Conservation (phyloP, 2,888 invertebrate genomes). For the Rugalucina vietnamica region DNA sequence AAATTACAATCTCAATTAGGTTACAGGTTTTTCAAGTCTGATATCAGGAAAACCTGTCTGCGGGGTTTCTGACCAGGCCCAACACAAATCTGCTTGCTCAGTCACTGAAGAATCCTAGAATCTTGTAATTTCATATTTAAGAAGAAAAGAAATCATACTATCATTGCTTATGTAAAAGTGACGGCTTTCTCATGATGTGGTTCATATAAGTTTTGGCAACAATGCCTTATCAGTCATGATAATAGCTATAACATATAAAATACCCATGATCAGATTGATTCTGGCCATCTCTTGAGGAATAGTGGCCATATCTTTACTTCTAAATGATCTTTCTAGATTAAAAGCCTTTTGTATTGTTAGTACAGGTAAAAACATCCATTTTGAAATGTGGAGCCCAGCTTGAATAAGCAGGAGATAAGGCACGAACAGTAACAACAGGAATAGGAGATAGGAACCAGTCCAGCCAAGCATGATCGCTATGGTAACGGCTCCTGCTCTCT, state of each 20-base stretch:
- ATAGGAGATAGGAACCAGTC: slow-evolving; percentile 95
- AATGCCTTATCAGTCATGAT: slow-evolving; percentile 52
- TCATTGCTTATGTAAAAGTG: too few species aligned
- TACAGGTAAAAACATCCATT: slow-evolving; percentile 95
- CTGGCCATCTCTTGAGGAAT: slow-evolving; percentile 95
- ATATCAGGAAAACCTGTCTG: too few species aligned
- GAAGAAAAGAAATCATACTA: too few species aligned
- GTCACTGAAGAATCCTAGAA: too few species aligned
- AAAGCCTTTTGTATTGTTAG: slow-evolving; percentile 95
- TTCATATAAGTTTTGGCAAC: slow-evolving; percentile 63
- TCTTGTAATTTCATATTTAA: too few species aligned
- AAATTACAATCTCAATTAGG: too few species aligned
- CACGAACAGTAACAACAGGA: slow-evolving; percentile 94
- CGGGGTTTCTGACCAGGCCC: too few species aligned
- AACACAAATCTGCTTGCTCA: too few species aligned
- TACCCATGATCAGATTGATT: slow-evolving; percentile 95
- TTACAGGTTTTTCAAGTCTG: too few species aligned
- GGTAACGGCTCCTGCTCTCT: slow-evolving; percentile 95
- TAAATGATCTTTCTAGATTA: slow-evolving; percentile 94
- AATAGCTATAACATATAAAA: slow-evolving; percentile 87
- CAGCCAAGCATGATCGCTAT: slow-evolving; percentile 96
- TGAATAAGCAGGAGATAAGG: slow-evolving; percentile 93
- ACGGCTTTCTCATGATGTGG: too few species aligned
- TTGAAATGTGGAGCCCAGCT: slow-evolving; percentile 92
- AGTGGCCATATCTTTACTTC: slow-evolving; percentile 91